Evolutionary conservation across 2,888 invertebrate genomes (phyloP), one percentile per base, ranked within the genome.

Genomic region (Dasysyrphus tricinctus): DNA sequence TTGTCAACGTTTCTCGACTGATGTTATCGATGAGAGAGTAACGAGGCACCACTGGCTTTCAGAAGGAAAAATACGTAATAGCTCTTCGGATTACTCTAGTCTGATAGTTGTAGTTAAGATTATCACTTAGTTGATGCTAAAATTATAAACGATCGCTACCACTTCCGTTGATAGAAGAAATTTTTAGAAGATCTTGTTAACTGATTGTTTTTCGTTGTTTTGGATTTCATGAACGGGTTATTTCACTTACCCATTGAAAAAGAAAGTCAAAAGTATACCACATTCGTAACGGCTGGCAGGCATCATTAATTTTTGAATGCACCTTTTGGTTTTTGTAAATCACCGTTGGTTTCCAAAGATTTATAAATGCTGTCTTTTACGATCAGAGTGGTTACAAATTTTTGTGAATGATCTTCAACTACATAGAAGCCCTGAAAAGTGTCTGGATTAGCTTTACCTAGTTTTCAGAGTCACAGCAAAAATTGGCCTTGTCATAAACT

Each of bases 1-100:
- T n/a, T n/a, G n/a, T n/a, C n/a, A n/a, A n/a, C n/a, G n/a, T n/a
- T n/a, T n/a, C n/a, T n/a, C n/a, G n/a, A n/a, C n/a, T n/a, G n/a
- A n/a, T n/a, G n/a, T n/a, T n/a, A n/a, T n/a, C n/a, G n/a, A n/a
- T n/a, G n/a, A n/a, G n/a, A n/a, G n/a, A n/a, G n/a, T n/a, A n/a
- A n/a, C n/a, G n/a, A n/a, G n/a, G 32, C 32, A 32, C 0, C 61
- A 82, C n/a, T 91, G 91, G 91, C 19, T 91, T 11, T 34, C 88
- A 6, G 88, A 90, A 8, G 90, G 89, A 8, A 89, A 92, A 51
- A 51, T 51, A 11, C 56, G 56, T 1, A 5, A 32, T 32, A 32
- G 5, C 6, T 32, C 2, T 32, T 32, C 32, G 32, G 32, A 32
- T 32, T 32, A 32, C 32, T 32, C 24, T 24, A 24, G 24, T 24